Base-by-base conservation (phyloP, 2,888 invertebrate genomes). In the Dasypolia templi region DNA sequence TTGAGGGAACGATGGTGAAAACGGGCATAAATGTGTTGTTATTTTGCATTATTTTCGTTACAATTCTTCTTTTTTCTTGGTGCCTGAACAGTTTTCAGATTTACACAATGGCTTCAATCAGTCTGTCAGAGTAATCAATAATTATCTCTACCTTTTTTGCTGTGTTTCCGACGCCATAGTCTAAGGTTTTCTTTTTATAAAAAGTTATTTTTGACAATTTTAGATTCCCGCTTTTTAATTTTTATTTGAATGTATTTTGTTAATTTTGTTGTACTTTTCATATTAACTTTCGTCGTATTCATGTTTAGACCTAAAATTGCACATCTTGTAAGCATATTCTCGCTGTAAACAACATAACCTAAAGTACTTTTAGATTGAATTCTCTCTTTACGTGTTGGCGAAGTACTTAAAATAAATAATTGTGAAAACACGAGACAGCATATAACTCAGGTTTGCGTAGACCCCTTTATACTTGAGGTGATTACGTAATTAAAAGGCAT, bases 171-270 rank as follows among this genome's bases (percentile, higher is more conserved):
- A 79, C 88, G 89, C 90, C 92, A 89, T 89, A 90, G 92, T 90
- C 91, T 87, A 88, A 88, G 89, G 85, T 91, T 91, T 91, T 89
- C 87, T 90, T 91, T 90, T 87, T 86, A 86, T 84, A 91, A 93
- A 93, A 94, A 93, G 91, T 91, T 88, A 90, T 87, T 89, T 92
- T 93, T 92, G 91, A 91, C 93, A 91, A 89, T 88, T 86, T 87
- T 87, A 64, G 70, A 82, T 93, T 94, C 93, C 92, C 93, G 94
- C 93, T 93, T 86, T 89, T 89, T 88, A 73, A 55, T 71, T 79
- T 68, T 44, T 81, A 84, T 89, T 87, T 86, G 80, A 89, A 88
- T 68, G 56, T 68, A 68, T 84, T 75, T 77, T 72, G 63, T 4
- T 71, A 56, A 44, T 73, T 73, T 77, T 71, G 2, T 55, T 53